phyloP scores from a whole-genome alignment of 2,113 vertebrate genomes.

The Tachysurus fulvidraco region DNA sequence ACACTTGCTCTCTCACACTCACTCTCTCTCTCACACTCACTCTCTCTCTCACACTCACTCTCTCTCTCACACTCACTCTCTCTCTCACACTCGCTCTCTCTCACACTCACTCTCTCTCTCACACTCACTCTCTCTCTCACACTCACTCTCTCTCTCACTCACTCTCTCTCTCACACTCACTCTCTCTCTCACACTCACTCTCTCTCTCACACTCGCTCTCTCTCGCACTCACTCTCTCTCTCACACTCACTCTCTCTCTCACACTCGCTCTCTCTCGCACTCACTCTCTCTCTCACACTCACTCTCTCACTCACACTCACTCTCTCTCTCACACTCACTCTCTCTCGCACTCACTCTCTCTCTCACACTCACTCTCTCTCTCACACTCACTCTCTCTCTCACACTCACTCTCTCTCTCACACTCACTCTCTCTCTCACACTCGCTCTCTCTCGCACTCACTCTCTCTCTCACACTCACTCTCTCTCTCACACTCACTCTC shows the following conservation, averaged over 20 bases:
- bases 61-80: not conserved
- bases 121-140: too few relatives aligned
- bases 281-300: too few relatives aligned
- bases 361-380: slow-evolving; percentile 8
- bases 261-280: too few relatives aligned
- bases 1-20: too few relatives aligned
- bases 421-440: too few relatives aligned
- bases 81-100: not conserved
- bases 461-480: not conserved
- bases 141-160: too few relatives aligned
- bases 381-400: not conserved
- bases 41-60: not conserved
- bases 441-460: not conserved
- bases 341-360: not conserved
- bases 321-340: not conserved
- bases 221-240: too few relatives aligned
- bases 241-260: too few relatives aligned
- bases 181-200: too few relatives aligned
- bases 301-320: too few relatives aligned
- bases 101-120: not conserved
- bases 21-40: not conserved
- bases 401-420: not conserved
- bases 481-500: not conserved
- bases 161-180: too few relatives aligned
- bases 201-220: too few relatives aligned